A percentile compares a stretch with the other conserved stretches of the same genome.
phyloP scores from a whole-genome alignment of 2,888 invertebrate genomes.

The Pseudococcus viburni region DNA sequence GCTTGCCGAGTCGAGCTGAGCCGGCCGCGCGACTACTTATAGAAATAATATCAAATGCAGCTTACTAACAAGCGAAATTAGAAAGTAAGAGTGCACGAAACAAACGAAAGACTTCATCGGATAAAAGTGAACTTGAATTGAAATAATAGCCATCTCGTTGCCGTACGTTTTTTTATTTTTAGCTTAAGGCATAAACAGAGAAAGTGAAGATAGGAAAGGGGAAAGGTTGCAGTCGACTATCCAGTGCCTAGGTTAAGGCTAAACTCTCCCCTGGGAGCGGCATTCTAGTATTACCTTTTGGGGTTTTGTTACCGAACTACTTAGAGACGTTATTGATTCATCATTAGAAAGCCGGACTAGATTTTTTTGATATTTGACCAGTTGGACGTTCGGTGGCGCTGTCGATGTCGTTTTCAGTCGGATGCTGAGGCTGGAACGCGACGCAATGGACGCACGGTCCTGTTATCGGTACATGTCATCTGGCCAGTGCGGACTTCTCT shows the following conservation, averaged over 20 bases:
- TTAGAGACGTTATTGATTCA: slow-evolving; percentile 62
- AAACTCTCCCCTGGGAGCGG: slow-evolving; percentile 64
- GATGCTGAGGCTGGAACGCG: neutral
- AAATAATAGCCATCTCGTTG: slow-evolving; percentile 65
- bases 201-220: slow-evolving; percentile 63
- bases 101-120: slow-evolving; percentile 58
- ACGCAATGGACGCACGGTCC: neutral
- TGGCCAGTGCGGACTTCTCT: neutral
- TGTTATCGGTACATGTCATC: neutral
- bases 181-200: slow-evolving; percentile 64
- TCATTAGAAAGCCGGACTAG: slow-evolving; percentile 61
- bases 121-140: slow-evolving; percentile 65
- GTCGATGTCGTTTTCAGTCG: neutral
- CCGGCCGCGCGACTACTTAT: slow-evolving; percentile 4
- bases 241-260: slow-evolving; percentile 65
- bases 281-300: slow-evolving; percentile 65
- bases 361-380: slow-evolving; percentile 53
- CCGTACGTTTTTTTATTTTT: slow-evolving; percentile 53
- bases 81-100: slow-evolving; percentile 65
- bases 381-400: neutral
- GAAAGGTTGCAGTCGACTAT: slow-evolving; percentile 63
- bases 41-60: slow-evolving; percentile 64
- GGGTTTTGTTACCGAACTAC: slow-evolving; percentile 62
- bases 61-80: slow-evolving; percentile 65
- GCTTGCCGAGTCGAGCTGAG: neutral